Percentiles rank a stretch among this genome's conserved stretches.
Evolutionary conservation across 2,797 vertebrate genomes (phyloP).

Genomic region (Pseudomugil tenellus): DNA sequence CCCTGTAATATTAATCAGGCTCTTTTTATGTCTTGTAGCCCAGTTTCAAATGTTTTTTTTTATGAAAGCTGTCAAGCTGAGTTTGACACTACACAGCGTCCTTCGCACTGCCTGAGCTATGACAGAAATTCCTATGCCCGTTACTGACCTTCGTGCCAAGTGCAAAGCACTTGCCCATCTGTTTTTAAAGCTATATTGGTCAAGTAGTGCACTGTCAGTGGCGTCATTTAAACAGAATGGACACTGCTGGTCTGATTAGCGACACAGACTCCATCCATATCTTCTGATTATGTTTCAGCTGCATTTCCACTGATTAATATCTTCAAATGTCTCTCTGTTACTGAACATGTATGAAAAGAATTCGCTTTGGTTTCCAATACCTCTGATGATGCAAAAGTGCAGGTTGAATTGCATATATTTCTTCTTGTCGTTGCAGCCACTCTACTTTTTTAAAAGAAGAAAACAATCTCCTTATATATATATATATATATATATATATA

Average conservation of each 20-base stretch:
- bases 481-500: too few relatives aligned
- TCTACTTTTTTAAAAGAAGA: too few relatives aligned
- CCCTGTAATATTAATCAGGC: not conserved
- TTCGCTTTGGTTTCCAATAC: not conserved
- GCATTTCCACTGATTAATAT: not conserved
- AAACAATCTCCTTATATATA: too few relatives aligned
- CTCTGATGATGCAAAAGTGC: too few relatives aligned
- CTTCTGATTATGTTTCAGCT: not conserved
- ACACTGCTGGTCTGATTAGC: conserved; percentile 8
- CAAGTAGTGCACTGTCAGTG: not conserved
- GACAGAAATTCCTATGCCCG: conserved; percentile 1
- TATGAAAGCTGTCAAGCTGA: not conserved
- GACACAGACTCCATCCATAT: not conserved
- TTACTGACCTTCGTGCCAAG: not conserved
- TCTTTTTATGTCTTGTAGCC: not conserved
- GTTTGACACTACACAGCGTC: not conserved
- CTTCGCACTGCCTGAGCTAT: conserved; percentile 1
- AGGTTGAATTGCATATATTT: too few relatives aligned
- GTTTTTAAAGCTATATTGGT: not conserved
- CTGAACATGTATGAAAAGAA: not conserved
- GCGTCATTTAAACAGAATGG: not conserved
- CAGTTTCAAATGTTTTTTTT: not conserved
- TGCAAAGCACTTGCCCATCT: not conserved
- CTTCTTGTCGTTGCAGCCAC: too few relatives aligned
- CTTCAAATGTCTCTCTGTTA: not conserved